These are phyloP conservation scores for Trypoxylus dichotomus DNA, from an alignment of 1,140 invertebrate species.

Conservation along the genomic window DNA sequence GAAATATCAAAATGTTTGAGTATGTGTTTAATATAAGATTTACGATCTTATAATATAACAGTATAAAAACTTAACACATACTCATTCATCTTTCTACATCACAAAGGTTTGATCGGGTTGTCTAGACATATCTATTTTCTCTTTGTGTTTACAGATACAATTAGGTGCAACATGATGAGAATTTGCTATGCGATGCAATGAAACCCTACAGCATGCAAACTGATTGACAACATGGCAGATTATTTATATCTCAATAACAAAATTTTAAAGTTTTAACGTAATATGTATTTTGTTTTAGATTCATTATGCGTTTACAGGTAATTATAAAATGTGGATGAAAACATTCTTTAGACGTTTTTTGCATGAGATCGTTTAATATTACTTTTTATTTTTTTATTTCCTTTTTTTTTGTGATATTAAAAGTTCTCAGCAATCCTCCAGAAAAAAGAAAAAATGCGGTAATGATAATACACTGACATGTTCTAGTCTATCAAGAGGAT, in stretches of 20 bases:
- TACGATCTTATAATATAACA: background rate
- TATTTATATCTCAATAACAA: slow-evolving; percentile 23
- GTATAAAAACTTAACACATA: slow-evolving; percentile 36
- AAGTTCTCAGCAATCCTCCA: background rate
- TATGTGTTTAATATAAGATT: slow-evolving; percentile 30
- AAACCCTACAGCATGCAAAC: slow-evolving; percentile 28
- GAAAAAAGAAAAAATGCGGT: background rate
- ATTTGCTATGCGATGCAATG: slow-evolving; percentile 21
- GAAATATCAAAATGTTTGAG: slow-evolving; percentile 27
- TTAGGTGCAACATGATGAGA: slow-evolving; percentile 38
- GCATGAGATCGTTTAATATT: slow-evolving; percentile 23
- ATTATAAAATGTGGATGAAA: slow-evolving; percentile 25
- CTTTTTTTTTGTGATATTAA: background rate
- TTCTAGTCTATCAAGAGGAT: no score
- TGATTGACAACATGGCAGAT: slow-evolving; percentile 25
- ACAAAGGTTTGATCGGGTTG: slow-evolving; percentile 34
- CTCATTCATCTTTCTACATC: slow-evolving; percentile 35
- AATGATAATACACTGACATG: background rate
- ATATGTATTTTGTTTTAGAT: slow-evolving; percentile 23
- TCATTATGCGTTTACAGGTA: slow-evolving; percentile 19
- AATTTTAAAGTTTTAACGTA: slow-evolving; percentile 11
- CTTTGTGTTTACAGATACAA: slow-evolving; percentile 54
- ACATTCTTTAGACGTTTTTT: slow-evolving; percentile 7
- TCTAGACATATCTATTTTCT: slow-evolving; percentile 53
- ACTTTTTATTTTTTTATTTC: background rate